Evolutionary conservation across 2,113 vertebrate species (phyloP), one percentile per base, ranked within the genome.

Genomic region (Sphyrna mokarran): DNA sequence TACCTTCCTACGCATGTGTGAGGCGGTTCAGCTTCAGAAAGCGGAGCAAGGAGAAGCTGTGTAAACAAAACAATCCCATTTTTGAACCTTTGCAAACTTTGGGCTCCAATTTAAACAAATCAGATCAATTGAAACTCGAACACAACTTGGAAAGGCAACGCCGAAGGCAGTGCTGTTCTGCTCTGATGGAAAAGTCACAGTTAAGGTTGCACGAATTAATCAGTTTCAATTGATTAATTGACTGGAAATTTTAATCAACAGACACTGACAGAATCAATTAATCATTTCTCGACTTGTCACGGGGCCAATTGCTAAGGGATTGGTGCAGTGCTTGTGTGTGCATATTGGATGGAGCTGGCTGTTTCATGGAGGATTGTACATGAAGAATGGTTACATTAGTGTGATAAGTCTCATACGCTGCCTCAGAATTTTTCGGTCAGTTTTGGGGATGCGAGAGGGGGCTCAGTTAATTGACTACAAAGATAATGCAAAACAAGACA

Each of bases 231-330:
- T 94, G 90, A 94, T 37, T 94, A 68, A 94, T 94, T 94, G 63
- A 68, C 90, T 94, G 90, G 63, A 94, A 90, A 94, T 94, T 94
- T 94, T 68, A 94, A 94, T 94, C 90, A 94, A 48, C 90, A 68
- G 90, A 22, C n/a, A 40, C 90, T 94, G 90, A 94, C 90, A 94
- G 33, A 40, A 94, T 94, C 90, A 94, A 94, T 94, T 94, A 94
- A 94, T 94, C 90, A 68, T 10, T 22, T n/a, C 90, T 94, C 16
- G 14, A 37, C 63, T 37, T 94, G 63, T 94, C n/a, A 68, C 8
- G 16, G 90, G 63, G 90, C 90, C 63, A 40, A 18, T 11, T 58
- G 86, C 8, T 29, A 11, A 89, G 86, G 13, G 90, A 68, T 37
- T 94, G 61, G 61, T 0, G 54, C 29, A 90, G 54, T 14, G 54